Evolutionary conservation across 2,113 vertebrate species (phyloP), one percentile per base, ranked within the genome.

Genomic region (Columba janthina): DNA sequence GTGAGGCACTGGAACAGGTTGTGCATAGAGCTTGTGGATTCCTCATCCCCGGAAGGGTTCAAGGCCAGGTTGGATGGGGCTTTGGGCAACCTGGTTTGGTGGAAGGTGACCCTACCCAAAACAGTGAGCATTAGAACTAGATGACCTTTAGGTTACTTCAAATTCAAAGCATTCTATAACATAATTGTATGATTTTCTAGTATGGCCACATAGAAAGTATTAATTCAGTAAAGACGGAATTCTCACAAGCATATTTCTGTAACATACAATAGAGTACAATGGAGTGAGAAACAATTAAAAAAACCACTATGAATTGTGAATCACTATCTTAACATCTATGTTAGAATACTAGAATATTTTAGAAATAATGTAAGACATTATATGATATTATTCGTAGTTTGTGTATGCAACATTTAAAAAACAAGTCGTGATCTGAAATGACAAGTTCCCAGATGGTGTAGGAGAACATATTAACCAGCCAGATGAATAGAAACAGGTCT

Each of bases 361-460:
- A 76, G 17, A 12, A 85, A 82, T 60, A 77, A 51, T 62, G 51
- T 70, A 75, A 83, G 24, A 6, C 15, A 31, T 89, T 82, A 58
- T 25, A 26, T 32, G 18, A 40, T 56, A 4, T 3, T 82, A 29
- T 91, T 83, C 75, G 53, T 29, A 71, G 67, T 26, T 62, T 73
- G 34, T 62, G 17, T 36, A 67, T 74, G 88, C 89, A 97, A 93
- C 80, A 90, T 96, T 97, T 94, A 48, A 94, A 96, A 97, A 97
- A 90, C 54, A 89, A 94, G 95, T 93, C 11, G 9, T 88, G 88
- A 96, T 96, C 96, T 96, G 85, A 98, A 91, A 95, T 94, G 54
- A 91, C 95, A 98, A 97, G 96, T 97, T 96, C 94, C 78, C 75
- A 95, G 88, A 84, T 77, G 89, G 75, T 85, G 48, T 26, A 53